Evolutionary conservation across 2,888 invertebrate species (phyloP).

Genomic region (Poecilus cupreus): DNA sequence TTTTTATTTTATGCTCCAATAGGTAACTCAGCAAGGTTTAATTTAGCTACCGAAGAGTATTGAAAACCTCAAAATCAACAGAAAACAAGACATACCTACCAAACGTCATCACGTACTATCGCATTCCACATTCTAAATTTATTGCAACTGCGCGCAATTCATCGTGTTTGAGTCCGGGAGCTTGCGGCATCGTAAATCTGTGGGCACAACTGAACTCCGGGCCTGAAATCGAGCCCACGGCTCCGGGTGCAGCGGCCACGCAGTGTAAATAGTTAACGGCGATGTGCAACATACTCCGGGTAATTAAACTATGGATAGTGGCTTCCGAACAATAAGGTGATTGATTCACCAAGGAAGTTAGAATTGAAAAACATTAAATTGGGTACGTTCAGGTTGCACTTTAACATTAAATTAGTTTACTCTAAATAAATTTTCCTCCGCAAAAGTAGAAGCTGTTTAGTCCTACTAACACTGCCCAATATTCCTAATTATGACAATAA

Average conservation of each 20-base stretch:
- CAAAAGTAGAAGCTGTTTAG: too few relatives aligned
- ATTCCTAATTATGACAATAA: too few relatives aligned
- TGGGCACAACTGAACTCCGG: neutral
- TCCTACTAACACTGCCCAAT: too few relatives aligned
- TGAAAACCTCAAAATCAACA: too few relatives aligned
- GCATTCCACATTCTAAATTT: too few relatives aligned
- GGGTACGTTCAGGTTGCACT: neutral
- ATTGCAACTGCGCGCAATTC: too few relatives aligned
- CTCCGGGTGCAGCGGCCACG: neutral
- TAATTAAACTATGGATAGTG: conserved; percentile 33
- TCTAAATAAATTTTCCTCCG: too few relatives aligned
- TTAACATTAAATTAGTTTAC: neutral
- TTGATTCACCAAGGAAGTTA: neutral
- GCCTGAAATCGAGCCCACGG: neutral
- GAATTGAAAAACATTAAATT: neutral
- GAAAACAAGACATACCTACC: neutral
- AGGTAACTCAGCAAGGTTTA: too few relatives aligned
- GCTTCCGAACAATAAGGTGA: neutral
- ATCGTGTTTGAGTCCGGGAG: neutral
- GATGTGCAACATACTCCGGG: neutral
- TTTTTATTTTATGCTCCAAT: neutral
- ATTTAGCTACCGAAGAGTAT: too few relatives aligned
- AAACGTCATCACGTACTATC: too few relatives aligned
- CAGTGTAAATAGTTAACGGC: conserved; percentile 30
- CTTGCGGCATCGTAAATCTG: conserved; percentile 45